Conservation (phyloP, 2,113 vertebrate species). For the Chaetodon auriga region DNA sequence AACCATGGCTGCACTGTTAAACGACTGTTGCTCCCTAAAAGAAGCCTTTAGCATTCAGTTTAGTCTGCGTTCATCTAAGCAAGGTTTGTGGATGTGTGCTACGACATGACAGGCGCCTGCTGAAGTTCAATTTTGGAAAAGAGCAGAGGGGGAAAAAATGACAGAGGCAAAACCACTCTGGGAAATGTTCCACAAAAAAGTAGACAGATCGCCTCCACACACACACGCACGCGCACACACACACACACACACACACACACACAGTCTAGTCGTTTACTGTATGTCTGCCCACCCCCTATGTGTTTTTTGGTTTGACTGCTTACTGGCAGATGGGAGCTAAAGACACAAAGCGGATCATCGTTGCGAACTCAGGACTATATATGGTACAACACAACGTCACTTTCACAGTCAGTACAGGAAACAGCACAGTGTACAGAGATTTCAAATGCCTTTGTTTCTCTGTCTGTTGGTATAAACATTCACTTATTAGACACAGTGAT, state of each 20-base stretch:
- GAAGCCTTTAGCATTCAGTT: not conserved
- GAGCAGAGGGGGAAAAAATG: conserved; percentile 35
- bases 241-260: conserved; percentile 10
- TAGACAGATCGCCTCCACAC: conserved; percentile 21
- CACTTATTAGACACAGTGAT: not conserved
- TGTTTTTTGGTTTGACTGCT: not conserved
- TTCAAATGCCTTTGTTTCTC: not conserved
- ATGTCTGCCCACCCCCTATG: conserved; percentile 10
- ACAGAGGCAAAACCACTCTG: conserved; percentile 45
- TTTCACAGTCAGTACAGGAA: not conserved
- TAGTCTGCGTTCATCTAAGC: not conserved
- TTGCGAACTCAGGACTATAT: not conserved
- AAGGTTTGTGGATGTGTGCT: not conserved
- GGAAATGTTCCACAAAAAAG: conserved; percentile 48
- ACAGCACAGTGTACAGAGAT: not conserved
- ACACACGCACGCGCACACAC: not conserved
- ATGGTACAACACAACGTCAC: not conserved
- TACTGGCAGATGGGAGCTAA: not conserved
- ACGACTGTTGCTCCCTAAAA: not conserved
- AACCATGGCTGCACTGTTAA: not conserved
- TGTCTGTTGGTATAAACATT: not conserved
- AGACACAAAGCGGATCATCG: not conserved
- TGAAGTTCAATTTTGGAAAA: conserved; percentile 9
- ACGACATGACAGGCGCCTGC: conserved; percentile 9
- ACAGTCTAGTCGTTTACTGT: conserved; percentile 41